phyloP scores from a whole-genome alignment of 2,888 invertebrate genomes.

The Meteorus colon region DNA sequence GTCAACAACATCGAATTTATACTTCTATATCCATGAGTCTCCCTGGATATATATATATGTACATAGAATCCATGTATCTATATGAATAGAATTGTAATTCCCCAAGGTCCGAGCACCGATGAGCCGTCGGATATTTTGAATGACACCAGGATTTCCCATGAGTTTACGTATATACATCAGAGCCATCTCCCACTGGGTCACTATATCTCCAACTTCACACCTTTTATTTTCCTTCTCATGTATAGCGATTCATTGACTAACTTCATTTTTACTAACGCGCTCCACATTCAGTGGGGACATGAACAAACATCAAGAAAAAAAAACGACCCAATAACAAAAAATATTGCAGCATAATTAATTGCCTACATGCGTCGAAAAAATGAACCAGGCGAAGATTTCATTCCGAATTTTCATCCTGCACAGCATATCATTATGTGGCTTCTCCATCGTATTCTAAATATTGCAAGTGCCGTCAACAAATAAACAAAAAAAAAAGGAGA shows the following conservation, averaged over 20 bases:
- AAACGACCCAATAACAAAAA: neutral
- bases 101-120: neutral
- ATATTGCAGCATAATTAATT: neutral
- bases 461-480: conserved; percentile 12
- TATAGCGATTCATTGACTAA: neutral
- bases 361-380: no score
- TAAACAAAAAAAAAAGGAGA: neutral
- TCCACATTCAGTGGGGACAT: neutral
- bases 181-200: conserved; percentile 27
- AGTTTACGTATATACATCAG: conserved; percentile 28
- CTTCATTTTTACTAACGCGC: conserved; percentile 7
- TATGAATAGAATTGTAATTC: conserved; percentile 2
- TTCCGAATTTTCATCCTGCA: no score
- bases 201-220: neutral
- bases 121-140: conserved; percentile 7
- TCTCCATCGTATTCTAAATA: conserved; percentile 16
- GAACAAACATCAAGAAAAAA: neutral
- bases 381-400: no score
- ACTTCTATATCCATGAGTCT: neutral
- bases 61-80: neutral
- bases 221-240: neutral
- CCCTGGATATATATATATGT: neutral
- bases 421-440: neutral
- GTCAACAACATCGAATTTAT: neutral
- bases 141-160: conserved; percentile 20